Conservation (phyloP, 2,888 invertebrate genomes). For the Eucera pruinosa region DNA sequence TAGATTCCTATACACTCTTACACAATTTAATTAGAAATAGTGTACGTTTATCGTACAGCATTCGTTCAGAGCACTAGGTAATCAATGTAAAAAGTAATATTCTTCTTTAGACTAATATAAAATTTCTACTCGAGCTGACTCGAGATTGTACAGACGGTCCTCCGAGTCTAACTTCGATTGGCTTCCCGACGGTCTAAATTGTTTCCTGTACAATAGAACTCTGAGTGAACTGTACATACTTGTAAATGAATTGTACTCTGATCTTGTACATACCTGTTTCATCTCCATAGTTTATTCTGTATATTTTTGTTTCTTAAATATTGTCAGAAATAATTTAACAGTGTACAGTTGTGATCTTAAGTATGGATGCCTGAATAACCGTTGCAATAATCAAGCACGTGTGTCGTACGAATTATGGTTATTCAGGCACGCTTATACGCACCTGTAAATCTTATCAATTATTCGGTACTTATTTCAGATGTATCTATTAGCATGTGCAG, state of each 20-base stretch:
- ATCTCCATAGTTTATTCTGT: slow-evolving; percentile 31
- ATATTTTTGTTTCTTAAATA: slow-evolving; percentile 29
- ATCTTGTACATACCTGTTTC: slow-evolving; percentile 74
- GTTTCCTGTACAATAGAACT: slow-evolving; percentile 66
- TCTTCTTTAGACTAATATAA: slow-evolving; percentile 63
- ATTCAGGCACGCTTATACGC: slow-evolving; percentile 5
- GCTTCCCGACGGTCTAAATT: slow-evolving; percentile 72
- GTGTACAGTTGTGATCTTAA: background rate
- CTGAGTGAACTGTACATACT: slow-evolving; percentile 72
- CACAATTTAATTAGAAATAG: no score
- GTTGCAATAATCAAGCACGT: background rate
- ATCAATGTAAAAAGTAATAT: slow-evolving; percentile 53
- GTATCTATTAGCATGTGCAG: no score
- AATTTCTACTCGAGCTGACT: slow-evolving; percentile 30
- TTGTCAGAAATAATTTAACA: background rate
- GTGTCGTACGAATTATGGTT: background rate
- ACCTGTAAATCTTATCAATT: background rate
- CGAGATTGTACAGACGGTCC: slow-evolving; percentile 59
- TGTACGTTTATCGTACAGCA: no score
- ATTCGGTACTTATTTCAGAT: background rate
- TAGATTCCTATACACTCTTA: no score
- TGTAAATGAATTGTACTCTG: slow-evolving; percentile 70
- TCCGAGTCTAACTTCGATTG: slow-evolving; percentile 63
- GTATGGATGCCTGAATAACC: background rate
- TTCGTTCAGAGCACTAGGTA: slow-evolving; percentile 16